Base-by-base conservation (phyloP, 2,113 vertebrate genomes). In the Marmota flaviventris region DNA sequence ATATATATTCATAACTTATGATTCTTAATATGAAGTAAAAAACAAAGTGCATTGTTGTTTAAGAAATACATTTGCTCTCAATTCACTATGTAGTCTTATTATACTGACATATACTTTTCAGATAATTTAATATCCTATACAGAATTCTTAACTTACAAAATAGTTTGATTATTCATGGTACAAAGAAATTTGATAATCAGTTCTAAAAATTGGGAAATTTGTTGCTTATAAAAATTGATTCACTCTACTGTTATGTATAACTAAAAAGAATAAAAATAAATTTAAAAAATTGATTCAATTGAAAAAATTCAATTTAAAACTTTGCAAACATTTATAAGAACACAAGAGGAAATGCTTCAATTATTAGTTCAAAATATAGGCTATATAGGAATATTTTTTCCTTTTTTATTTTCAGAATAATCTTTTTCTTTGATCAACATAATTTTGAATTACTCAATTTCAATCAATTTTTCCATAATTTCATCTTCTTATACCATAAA, bases 371-470 rank as follows among this genome's bases (percentile, higher is more conserved):
- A 88, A 81, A 96, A 90, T 91, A 84, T 18, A 94, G n/a, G 48
- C 67, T 61, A 94, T 18, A 93, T 5, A 92, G 53, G 16, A 92
- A 78, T 85, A 9, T 81, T 73, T 96, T 70, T 94, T 91, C 88
- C 53, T 48, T 88, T 85, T 82, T 77, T 83, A 96, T 79, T 97
- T 94, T 94, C 56, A 86, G 95, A 96, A 51, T 89, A 91, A 78
- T 29, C 75, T 87, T 75, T 96, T 93, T 97, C 79, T 69, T 94
- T 42, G 17, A 75, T 69, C 42, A 93, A 72, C 6, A 94, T 87
- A 53, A 90, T 94, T 95, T 97, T 85, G 34, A 96, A 88, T 85
- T 34, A 77, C 20, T 92, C 63, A 34, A 85, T 88, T 95, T 96
- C 81, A 92, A 93, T 82, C 61, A 20, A 72, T 65, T 93, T 96